Evolutionary conservation across 1,140 invertebrate genomes (phyloP).

Genomic region (Delia radicum): DNA sequence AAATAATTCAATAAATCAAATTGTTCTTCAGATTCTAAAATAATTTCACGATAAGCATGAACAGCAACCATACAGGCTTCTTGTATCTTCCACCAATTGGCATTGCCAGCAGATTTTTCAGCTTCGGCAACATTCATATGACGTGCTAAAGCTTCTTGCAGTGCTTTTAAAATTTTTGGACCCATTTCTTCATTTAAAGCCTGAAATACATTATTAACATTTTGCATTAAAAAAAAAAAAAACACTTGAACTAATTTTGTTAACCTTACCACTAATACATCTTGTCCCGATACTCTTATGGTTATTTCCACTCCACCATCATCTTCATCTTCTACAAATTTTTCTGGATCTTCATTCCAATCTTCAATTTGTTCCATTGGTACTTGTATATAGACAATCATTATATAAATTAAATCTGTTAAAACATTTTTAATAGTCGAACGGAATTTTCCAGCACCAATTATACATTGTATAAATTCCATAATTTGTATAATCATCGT

Average conservation of each 20-base stretch:
- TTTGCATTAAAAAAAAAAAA: too few relatives aligned
- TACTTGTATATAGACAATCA: slow-evolving; percentile 64
- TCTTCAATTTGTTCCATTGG: slow-evolving; percentile 72
- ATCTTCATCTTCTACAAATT: slow-evolving; percentile 79
- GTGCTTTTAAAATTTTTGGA: slow-evolving; percentile 61
- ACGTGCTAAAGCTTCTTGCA: slow-evolving; percentile 66
- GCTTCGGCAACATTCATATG: slow-evolving; percentile 65
- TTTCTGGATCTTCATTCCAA: slow-evolving; percentile 72
- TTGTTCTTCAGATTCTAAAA: slow-evolving; percentile 63
- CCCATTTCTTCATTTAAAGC: slow-evolving; percentile 66
- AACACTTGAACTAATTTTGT: neutral
- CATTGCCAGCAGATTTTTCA: slow-evolving; percentile 58
- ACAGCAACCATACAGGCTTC: slow-evolving; percentile 74
- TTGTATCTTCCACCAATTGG: slow-evolving; percentile 75
- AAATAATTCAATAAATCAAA: slow-evolving; percentile 72
- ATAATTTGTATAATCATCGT: slow-evolving; percentile 76
- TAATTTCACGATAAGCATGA: slow-evolving; percentile 60
- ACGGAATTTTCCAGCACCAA: slow-evolving; percentile 66
- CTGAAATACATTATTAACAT: too few relatives aligned
- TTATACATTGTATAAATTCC: slow-evolving; percentile 68
- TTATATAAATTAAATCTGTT: slow-evolving; percentile 72
- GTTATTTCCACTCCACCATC: slow-evolving; percentile 70
- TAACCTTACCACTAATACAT: slow-evolving; percentile 61
- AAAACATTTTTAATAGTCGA: slow-evolving; percentile 67
- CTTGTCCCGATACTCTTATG: slow-evolving; percentile 74